These are phyloP conservation scores for Leucoraja erinaceus DNA, from an alignment of 2,113 vertebrate species.

Conservation along the genomic window DNA sequence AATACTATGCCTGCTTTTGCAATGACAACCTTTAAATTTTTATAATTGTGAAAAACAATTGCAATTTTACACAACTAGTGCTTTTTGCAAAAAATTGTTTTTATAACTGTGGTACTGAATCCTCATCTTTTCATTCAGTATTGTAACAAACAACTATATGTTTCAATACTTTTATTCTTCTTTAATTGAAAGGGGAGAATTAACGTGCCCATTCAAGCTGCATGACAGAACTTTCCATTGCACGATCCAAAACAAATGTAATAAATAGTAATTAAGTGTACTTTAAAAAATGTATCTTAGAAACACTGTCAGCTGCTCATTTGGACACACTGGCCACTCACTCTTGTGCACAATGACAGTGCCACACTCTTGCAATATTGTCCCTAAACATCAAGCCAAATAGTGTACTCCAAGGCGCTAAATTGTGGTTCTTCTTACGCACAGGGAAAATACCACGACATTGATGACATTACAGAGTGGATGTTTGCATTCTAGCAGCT, in stretches of 20 bases:
- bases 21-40: neutral
- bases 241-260: neutral
- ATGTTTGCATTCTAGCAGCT: neutral
- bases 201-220: neutral
- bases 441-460: too few species aligned
- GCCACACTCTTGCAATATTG: too few species aligned
- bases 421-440: too few species aligned
- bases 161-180: neutral
- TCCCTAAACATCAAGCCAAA: too few species aligned
- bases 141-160: too few species aligned
- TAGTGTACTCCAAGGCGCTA: too few species aligned
- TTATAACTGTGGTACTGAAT: neutral
- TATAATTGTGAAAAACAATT: neutral
- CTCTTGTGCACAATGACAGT: neutral
- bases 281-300: neutral
- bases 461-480: too few species aligned
- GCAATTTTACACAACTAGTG: neutral
- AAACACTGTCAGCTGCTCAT: neutral
- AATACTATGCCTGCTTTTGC: neutral
- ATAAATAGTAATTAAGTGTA: neutral
- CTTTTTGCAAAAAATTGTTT: neutral
- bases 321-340: neutral
- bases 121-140: neutral
- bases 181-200: neutral
- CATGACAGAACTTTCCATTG: neutral